Percentiles rank a stretch among this genome's conserved stretches.
Evolutionary conservation across 2,113 vertebrate species (phyloP).

Genomic region (chimpanzee (Pan troglodytes)): NHGRI_mPanTro3-v2.1_pri NC_072410.2:74756001-74756500

Average conservation of each 20-base stretch:
- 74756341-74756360: conserved; percentile 4
- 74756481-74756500: too few relatives aligned
- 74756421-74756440: too few relatives aligned
- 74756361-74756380: not conserved
- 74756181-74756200: conserved; percentile 4
- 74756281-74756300: not conserved
- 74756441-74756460: too few relatives aligned
- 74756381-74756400: not conserved
- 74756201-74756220: not conserved
- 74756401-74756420: too few relatives aligned
- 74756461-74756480: too few relatives aligned
- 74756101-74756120: not conserved
- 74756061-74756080: not conserved
- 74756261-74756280: not conserved
- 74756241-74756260: conserved; percentile 28
- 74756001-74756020: not conserved
- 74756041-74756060: not conserved
- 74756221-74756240: not conserved
- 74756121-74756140: not conserved
- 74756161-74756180: not conserved
- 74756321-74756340: not conserved
- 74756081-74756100: not conserved
- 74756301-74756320: not conserved
- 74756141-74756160: conserved; percentile 11
- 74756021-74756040: not conserved